These are phyloP conservation scores for Atta cephalotes DNA, from an alignment of 1,140 invertebrate genomes.

Conservation along the genomic window DNA sequence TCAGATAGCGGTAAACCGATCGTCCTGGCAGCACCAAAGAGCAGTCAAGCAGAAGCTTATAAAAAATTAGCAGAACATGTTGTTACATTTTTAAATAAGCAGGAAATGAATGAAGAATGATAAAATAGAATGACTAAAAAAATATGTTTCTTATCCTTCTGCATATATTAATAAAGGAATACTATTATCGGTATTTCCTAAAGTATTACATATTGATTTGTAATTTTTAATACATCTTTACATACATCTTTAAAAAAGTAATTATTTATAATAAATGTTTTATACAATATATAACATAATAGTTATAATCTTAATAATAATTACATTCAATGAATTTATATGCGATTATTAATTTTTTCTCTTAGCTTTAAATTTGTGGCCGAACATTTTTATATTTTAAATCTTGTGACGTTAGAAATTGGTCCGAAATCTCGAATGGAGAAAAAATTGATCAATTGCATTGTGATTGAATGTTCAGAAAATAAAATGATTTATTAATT, in stretches of 20 bases:
- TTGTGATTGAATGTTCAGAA: too few relatives aligned
- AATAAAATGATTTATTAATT: too few relatives aligned
- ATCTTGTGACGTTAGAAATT: too few relatives aligned
- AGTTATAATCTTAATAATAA: neutral
- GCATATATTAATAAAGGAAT: neutral
- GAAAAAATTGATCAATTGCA: too few relatives aligned
- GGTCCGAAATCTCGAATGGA: too few relatives aligned
- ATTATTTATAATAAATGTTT: neutral
- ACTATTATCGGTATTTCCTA: neutral
- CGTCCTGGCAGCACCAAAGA: slow-evolving; percentile 90
- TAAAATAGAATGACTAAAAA: neutral
- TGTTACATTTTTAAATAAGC: slow-evolving; percentile 84
- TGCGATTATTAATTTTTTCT: neutral
- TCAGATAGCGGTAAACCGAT: slow-evolving; percentile 93
- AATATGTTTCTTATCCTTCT: neutral
- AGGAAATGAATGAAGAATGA: slow-evolving; percentile 64
- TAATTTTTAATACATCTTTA: neutral
- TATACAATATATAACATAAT: neutral
- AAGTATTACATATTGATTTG: neutral
- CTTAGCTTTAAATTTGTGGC: neutral
- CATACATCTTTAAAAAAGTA: neutral
- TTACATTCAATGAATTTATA: neutral
- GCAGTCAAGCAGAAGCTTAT: slow-evolving; percentile 87
- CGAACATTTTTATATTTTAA: neutral
- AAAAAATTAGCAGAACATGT: slow-evolving; percentile 87